Evolutionary conservation across 1,140 invertebrate species (phyloP), one percentile per base, ranked within the genome.

Genomic region (Euwallacea fornicatus): DNA sequence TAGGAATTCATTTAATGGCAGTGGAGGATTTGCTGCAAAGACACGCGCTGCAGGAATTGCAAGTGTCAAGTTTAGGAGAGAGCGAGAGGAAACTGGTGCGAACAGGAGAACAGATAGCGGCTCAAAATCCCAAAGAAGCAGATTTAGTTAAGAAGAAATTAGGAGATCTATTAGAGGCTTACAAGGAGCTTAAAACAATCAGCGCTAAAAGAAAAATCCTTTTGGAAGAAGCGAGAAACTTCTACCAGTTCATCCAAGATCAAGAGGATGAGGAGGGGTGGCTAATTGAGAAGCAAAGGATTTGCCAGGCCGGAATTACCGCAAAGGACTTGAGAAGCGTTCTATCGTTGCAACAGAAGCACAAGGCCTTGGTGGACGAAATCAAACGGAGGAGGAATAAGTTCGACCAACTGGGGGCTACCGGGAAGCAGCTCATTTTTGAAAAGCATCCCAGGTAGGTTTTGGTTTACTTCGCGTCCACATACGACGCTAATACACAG

Each of bases 231-330:
- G 95, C 95, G 0, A 86, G 95, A 72, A 93, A 95, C 77, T 95
- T 96, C 77, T 98, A 93, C 81, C 95, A 98, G 80, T 98, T 99
- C 82, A 85, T 98, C 62, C 91, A 95, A 86, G 95, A 97, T 81
- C 92, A 95, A 73, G 79, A 81, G 65, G 91, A 93, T 72, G 93
- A 95, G 79, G 93, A 93, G 83, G 91, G 93, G 0, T 98, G 96
- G 92, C 82, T 98, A 21, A 88, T 94, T 7, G 96, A 98, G 77
- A 96, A 97, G 77, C 93, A 97, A 78, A 84, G 94, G 9, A 93
- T 97, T 72, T 97, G 95, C 80, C 89, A 91, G 76, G 89, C 93
- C 7, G 93, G 92, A 10, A 91, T 97, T n/a, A 90, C 92, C 0
- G 95, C 94, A 0, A 98, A 98, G 82, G 97, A 99, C 83, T 83